Conservation (phyloP, 2,888 invertebrate species). For the Caenorhabditis angaria region DNA sequence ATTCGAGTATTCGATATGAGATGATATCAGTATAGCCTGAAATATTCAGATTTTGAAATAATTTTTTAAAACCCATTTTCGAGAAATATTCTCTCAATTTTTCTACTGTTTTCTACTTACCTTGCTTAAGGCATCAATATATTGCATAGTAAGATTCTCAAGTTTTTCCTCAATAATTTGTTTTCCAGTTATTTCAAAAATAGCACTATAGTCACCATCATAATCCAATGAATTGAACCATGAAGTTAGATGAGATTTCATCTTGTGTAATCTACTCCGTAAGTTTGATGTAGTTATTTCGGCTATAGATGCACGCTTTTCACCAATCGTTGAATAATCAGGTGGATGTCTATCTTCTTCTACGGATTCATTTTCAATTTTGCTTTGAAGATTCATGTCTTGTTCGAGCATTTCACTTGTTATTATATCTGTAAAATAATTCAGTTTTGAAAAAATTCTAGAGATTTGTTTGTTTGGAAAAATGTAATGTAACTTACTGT, state of each 20-base stretch:
- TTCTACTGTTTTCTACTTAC: slow-evolving; percentile 10
- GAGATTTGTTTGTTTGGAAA: background rate
- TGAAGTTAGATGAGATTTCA: slow-evolving; percentile 38
- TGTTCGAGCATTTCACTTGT: slow-evolving; percentile 31
- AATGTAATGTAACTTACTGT: slow-evolving; percentile 58
- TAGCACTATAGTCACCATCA: slow-evolving; percentile 42
- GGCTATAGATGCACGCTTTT: slow-evolving; percentile 26
- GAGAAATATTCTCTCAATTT: background rate
- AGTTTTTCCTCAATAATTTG: slow-evolving; percentile 17
- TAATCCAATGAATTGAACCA: slow-evolving; percentile 57
- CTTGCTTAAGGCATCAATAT: slow-evolving; percentile 47
- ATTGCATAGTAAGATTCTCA: slow-evolving; percentile 33
- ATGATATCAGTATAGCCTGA: slow-evolving; percentile 43
- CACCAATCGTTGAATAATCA: background rate
- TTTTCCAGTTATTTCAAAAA: slow-evolving; percentile 25
- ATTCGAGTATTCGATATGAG: slow-evolving; percentile 46
- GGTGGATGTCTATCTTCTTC: background rate
- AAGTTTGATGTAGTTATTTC: slow-evolving; percentile 30
- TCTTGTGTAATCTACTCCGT: slow-evolving; percentile 31
- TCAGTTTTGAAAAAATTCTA: background rate
- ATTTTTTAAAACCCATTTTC: too few species aligned
- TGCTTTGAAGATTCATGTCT: background rate
- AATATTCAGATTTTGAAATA: too few species aligned
- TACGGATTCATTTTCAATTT: background rate
- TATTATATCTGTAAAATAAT: slow-evolving; percentile 20